Percentiles rank a stretch among this genome's conserved stretches.
Evolutionary conservation across 35 echinoderm and acorn worm species (phyloP).

Genomic region (Acanthaster planci): DNA sequence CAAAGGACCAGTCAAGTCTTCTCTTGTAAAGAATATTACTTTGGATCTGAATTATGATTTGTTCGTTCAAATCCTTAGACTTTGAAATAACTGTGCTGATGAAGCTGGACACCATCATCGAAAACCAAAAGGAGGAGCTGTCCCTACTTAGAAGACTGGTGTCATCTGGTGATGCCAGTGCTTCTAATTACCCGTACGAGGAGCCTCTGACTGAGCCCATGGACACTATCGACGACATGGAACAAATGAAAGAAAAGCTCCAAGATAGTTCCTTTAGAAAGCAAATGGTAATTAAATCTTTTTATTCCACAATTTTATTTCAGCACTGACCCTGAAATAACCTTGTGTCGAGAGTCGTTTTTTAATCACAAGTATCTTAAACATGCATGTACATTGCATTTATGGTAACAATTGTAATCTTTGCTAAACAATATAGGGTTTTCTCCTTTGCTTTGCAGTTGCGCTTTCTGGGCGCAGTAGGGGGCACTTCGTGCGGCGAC

Average conservation of each 20-base stretch:
- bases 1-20: no score
- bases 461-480: neutral
- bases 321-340: neutral
- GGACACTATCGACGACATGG: neutral
- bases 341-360: neutral
- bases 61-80: neutral
- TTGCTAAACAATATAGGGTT: neutral
- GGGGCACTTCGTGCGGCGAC: neutral
- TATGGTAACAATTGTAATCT: neutral
- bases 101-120: neutral
- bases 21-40: no score
- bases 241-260: neutral
- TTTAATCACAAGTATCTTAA: no score
- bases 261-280: neutral
- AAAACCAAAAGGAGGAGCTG: neutral
- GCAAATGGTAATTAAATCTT: neutral
- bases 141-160: neutral
- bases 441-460: neutral
- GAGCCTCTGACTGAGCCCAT: neutral
- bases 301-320: neutral
- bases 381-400: no score
- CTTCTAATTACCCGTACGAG: neutral
- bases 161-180: neutral
- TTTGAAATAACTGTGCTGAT: neutral
- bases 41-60: no score